A percentile compares a stretch with the other conserved stretches of the same genome.
Conservation (phyloP, 2,113 vertebrate genomes). For the Chionomys nivalis region DNA sequence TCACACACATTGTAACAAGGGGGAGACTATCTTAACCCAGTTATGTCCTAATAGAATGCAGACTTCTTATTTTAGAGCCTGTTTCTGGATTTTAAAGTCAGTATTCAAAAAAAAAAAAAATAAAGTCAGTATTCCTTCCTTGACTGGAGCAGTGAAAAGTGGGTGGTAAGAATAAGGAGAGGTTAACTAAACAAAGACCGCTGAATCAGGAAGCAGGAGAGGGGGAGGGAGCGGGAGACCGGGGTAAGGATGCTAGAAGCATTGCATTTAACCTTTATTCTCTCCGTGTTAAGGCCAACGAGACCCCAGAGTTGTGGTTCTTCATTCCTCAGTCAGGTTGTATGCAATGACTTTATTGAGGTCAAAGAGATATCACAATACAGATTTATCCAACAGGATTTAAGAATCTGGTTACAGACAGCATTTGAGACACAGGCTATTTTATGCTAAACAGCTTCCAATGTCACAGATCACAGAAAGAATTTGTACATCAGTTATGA, state of each 20-base stretch:
- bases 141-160: background rate
- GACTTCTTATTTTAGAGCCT: background rate
- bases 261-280: background rate
- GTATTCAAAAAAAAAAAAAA: too few species aligned
- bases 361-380: slow-evolving; percentile 89
- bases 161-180: background rate
- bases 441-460: slow-evolving; percentile 86
- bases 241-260: background rate
- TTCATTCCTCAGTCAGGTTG: slow-evolving; percentile 75
- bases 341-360: slow-evolving; percentile 90
- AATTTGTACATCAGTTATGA: slow-evolving; percentile 80
- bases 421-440: slow-evolving; percentile 84
- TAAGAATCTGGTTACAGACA: slow-evolving; percentile 86
- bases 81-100: background rate
- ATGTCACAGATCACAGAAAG: slow-evolving; percentile 84
- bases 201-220: background rate
- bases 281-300: background rate
- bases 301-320: background rate
- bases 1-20: rapidly evolving
- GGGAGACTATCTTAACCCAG: background rate
- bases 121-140: background rate
- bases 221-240: background rate
- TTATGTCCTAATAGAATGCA: background rate
- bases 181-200: background rate
- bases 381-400: slow-evolving; percentile 85